Conservation (phyloP, 1,140 invertebrate species). For the Globodera rostochiensis region DNA sequence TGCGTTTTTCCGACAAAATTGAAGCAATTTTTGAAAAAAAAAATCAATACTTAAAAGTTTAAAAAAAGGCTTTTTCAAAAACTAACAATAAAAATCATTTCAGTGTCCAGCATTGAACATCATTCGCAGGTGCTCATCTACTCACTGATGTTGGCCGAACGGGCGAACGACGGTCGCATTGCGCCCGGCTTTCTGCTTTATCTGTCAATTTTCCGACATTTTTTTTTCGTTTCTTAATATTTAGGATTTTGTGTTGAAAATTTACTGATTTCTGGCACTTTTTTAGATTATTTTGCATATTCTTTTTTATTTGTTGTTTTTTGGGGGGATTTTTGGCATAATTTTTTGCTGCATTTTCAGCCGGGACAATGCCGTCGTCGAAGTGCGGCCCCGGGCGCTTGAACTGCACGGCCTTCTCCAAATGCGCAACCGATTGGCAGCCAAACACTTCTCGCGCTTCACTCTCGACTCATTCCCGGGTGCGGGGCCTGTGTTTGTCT, state of each 20-base stretch:
- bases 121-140: constrained; percentile 51
- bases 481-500: constrained; percentile 4
- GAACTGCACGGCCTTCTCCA: constrained; percentile 34
- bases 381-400: constrained; percentile 21
- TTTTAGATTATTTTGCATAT: no score
- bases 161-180: constrained; percentile 18
- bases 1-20: constrained; percentile 2
- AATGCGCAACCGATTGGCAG: constrained; percentile 35
- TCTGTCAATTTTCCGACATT: background rate
- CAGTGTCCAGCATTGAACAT: constrained; percentile 54
- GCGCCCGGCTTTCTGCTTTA: constrained; percentile 22
- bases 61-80: no score
- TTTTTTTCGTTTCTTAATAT: background rate
- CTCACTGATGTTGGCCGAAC: constrained; percentile 40
- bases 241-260: background rate
- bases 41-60: no score
- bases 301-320: no score
- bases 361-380: constrained; percentile 19
- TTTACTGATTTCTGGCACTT: background rate
- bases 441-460: constrained; percentile 27
- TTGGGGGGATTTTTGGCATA: no score
- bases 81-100: background rate
- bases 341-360: background rate
- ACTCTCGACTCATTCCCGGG: constrained; percentile 34
- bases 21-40: background rate